A percentile compares a stretch with the other conserved stretches of the same genome.
These are phyloP conservation scores for Tetraneura akinire DNA, from an alignment of 1,140 invertebrate genomes.

Conservation along the genomic window DNA sequence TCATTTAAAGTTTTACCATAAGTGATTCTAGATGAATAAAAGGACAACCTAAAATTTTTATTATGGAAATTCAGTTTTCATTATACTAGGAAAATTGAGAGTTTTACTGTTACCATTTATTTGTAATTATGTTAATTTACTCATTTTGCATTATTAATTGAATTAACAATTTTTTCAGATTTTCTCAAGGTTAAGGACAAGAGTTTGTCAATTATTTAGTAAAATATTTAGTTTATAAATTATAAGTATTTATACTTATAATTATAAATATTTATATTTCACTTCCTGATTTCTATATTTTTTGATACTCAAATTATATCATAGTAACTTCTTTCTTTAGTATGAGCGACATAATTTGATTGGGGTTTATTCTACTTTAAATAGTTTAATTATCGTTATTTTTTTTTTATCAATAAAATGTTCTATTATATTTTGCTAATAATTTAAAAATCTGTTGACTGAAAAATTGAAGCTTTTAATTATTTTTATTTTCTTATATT, in stretches of 20 bases:
- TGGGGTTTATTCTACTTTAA: background rate
- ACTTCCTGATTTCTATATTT: background rate
- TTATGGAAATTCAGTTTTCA: background rate
- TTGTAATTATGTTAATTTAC: background rate
- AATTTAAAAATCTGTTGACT: constrained; percentile 22
- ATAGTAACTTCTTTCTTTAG: background rate
- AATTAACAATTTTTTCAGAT: background rate
- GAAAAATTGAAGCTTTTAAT: constrained; percentile 17
- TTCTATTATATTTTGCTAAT: background rate
- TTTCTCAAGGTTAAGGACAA: background rate
- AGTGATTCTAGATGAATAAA: background rate
- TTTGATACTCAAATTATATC: constrained; percentile 20
- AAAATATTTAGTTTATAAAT: constrained; percentile 27
- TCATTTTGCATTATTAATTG: background rate
- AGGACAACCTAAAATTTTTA: background rate
- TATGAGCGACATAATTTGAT: background rate
- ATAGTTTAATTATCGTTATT: background rate
- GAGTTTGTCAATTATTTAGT: constrained; percentile 5
- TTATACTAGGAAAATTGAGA: background rate
- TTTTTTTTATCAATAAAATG: background rate
- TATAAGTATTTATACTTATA: constrained; percentile 32
- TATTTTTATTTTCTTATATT: constrained; percentile 15
- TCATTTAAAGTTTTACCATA: background rate
- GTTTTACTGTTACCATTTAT: background rate
- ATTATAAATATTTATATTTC: too few relatives aligned